Conservation (phyloP, 1,140 invertebrate species). For the Drosophila sulfurigaster region DNA sequence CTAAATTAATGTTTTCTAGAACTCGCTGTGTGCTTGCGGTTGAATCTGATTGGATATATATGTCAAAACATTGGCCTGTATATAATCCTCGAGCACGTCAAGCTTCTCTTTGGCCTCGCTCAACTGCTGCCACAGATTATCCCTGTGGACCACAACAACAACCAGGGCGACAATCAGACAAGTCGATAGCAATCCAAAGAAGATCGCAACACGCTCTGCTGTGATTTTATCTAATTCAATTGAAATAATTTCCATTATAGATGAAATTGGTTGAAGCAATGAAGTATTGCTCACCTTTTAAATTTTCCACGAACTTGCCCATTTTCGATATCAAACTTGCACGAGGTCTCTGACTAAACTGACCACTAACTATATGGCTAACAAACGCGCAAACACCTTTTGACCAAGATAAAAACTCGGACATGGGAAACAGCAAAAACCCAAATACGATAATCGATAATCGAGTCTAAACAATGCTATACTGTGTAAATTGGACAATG, state of each 20-base stretch:
- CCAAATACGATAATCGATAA: conserved; percentile 53
- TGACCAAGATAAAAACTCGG: conserved; percentile 51
- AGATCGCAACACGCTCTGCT: conserved; percentile 64
- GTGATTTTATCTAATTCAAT: conserved; percentile 54
- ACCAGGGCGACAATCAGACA: conserved; percentile 61
- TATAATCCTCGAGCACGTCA: conserved; percentile 73
- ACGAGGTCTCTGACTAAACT: conserved; percentile 49
- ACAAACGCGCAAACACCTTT: conserved; percentile 9
- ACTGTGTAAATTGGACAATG: conserved; percentile 60
- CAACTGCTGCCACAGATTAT: conserved; percentile 56
- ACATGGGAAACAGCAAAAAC: conserved; percentile 15
- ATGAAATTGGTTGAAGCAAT: not conserved
- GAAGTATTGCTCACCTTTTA: conserved; percentile 57
- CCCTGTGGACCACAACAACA: conserved; percentile 65
- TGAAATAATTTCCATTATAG: not conserved
- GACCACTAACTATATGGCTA: conserved; percentile 18
- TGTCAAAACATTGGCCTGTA: conserved; percentile 44
- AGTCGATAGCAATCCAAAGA: conserved; percentile 70
- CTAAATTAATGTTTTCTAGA: not conserved
- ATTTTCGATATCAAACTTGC: conserved; percentile 38
- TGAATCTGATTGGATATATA: not conserved
- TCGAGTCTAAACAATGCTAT: conserved; percentile 11
- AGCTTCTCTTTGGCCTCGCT: conserved; percentile 64
- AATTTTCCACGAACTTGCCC: conserved; percentile 36
- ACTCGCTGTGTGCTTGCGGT: conserved; percentile 3